Percentiles rank a stretch among this genome's conserved stretches.
phyloP scores from a whole-genome alignment of 2,113 vertebrate species.

The Tachycineta bicolor region DNA sequence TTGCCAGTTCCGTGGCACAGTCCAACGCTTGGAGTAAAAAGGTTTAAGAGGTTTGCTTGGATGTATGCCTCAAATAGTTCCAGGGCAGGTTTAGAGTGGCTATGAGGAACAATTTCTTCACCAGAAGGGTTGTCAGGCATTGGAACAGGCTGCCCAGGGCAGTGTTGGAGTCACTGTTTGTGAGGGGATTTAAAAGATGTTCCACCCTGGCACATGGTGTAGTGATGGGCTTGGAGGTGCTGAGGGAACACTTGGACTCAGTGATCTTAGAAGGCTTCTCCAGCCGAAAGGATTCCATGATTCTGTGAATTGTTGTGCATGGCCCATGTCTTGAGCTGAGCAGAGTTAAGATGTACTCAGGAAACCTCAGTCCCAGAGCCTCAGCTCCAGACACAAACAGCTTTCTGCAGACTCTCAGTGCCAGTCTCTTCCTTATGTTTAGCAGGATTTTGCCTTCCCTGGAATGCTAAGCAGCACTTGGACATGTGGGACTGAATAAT shows the following conservation, averaged over 20 bases:
- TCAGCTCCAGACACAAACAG: neutral
- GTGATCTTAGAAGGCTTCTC: neutral
- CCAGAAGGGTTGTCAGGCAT: neutral
- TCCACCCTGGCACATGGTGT: neutral
- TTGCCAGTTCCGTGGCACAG: neutral
- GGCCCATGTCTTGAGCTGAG: neutral
- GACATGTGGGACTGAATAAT: neutral
- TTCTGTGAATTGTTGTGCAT: neutral
- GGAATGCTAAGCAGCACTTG: slow-evolving; percentile 9
- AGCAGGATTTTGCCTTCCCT: neutral
- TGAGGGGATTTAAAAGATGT: neutral
- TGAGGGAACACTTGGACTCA: neutral
- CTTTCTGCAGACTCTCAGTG: neutral
- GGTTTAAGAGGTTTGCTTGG: neutral
- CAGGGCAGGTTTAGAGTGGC: neutral
- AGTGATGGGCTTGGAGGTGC: neutral
- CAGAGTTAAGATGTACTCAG: neutral
- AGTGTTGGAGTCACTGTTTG: accelerated
- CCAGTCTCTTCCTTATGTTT: neutral
- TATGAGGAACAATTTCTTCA: neutral
- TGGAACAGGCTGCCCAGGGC: neutral
- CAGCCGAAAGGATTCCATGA: neutral
- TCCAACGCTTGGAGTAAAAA: neutral
- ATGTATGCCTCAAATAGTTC: neutral
- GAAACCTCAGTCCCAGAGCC: neutral